Base-by-base conservation (phyloP, 1,140 invertebrate species). In the Panagrolaimus sp. region DNA sequence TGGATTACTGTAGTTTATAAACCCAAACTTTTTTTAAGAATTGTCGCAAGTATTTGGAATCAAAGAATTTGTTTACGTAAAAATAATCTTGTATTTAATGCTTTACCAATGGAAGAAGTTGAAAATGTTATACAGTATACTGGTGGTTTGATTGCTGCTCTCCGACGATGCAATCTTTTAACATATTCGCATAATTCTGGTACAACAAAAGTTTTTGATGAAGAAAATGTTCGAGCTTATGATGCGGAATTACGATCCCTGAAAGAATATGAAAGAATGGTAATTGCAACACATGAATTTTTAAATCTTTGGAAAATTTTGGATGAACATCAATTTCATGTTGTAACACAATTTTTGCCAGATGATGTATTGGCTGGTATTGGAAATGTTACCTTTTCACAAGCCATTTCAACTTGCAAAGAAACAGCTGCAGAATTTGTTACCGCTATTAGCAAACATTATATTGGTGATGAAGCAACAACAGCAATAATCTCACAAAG, bases 401-500 rank as follows among this genome's bases (percentile, higher is more conserved):
- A 57, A 8, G 11, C 9, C 20, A 13, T 57, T 2, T 9, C 14
- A 11, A 57, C 5, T 1, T n/a, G 53, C 69, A 87, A 72, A 48
- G 71, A 85, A 83, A 69, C 85, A 31, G 84, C 84, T 69, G 74
- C 66, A 38, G 72, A 75, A 38, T 68, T 87, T 11, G 84, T 85
- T 2, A 83, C 78, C 42, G 80, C 84, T 67, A 69, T 87, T 7
- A 84, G 86, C 16, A 82, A 83, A 31, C 78, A 90, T 66, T 98
- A 96, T 84, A 86, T 97, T 0, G 89, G 90, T 67, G 93, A 98
- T 82, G 93, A 93, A 84, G 92, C 93, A 0, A 91, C 91, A 5
- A 91, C 94, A 0, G 91, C 94, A 83, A 88, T 90, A 0, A 92
- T 97, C 44, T 95, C 91, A 71, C 84, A 86, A 16, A 90, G 89